Evolutionary conservation across 2,888 invertebrate species (phyloP).

Genomic region (Torymus texanus): DNA sequence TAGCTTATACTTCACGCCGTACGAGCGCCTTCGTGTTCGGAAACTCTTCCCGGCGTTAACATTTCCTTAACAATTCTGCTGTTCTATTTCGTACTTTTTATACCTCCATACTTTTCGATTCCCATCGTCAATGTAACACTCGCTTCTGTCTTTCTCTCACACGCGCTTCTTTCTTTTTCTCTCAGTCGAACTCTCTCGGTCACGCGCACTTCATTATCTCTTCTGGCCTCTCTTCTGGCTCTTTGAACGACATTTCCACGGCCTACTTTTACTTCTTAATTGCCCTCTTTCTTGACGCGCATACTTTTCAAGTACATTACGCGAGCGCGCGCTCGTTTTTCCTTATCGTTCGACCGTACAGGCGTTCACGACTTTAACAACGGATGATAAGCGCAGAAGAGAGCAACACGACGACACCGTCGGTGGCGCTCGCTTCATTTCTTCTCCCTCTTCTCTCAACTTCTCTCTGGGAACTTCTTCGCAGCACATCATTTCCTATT

Average conservation of each 20-base stretch:
- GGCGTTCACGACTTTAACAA: no score
- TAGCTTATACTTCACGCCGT: not conserved
- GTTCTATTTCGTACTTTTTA: not conserved
- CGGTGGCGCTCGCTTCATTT: no score
- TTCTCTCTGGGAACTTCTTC: no score
- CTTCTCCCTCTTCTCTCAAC: no score
- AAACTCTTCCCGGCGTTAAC: not conserved
- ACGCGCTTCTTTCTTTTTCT: conserved; percentile 3
- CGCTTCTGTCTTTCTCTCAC: conserved; percentile 4
- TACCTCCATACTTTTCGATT: conserved; percentile 15
- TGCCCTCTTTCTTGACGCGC: not conserved
- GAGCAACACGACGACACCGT: no score
- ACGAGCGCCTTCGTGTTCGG: conserved; percentile 22
- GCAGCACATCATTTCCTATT: no score
- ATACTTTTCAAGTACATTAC: no score
- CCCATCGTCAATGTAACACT: conserved; percentile 19
- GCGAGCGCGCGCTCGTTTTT: no score
- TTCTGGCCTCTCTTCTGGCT: conserved; percentile 1
- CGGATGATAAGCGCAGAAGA: no score
- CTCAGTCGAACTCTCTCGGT: conserved; percentile 16
- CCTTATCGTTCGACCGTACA: no score
- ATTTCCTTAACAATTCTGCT: conserved; percentile 7
- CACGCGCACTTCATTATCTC: not conserved
- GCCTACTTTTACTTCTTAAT: conserved; percentile 15
- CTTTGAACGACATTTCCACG: not conserved